Conservation (phyloP, 2,888 invertebrate species). For the Eledone cirrhosa region DNA sequence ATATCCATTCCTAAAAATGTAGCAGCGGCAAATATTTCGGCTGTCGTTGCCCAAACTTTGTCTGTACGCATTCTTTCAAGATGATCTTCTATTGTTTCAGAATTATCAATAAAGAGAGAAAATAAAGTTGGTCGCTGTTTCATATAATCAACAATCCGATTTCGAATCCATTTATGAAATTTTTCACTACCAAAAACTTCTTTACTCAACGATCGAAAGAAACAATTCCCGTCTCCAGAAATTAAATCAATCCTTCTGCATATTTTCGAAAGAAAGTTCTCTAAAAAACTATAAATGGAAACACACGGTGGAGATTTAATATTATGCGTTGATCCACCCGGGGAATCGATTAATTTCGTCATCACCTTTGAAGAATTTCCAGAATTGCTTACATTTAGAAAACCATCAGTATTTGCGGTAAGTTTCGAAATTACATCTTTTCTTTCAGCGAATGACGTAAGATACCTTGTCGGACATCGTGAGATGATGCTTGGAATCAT, state of each 20-base stretch:
- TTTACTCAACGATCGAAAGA: slow-evolving; percentile 14
- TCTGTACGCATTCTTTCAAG: slow-evolving; percentile 1
- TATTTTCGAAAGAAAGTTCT: background rate
- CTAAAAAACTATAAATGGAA: background rate
- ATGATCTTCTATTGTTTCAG: background rate
- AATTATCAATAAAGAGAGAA: background rate
- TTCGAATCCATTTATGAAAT: background rate
- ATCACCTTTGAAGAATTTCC: no score
- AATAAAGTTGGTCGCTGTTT: background rate
- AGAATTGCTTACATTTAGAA: no score
- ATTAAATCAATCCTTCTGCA: slow-evolving; percentile 11
- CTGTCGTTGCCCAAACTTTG: slow-evolving; percentile 19
- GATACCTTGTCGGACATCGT: no score
- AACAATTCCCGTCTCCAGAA: slow-evolving; percentile 22
- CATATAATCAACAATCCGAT: slow-evolving; percentile 11
- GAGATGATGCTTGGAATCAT: no score
- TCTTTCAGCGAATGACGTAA: no score
- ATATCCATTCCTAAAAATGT: background rate
- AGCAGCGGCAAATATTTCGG: slow-evolving; percentile 15
- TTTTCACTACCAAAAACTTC: slow-evolving; percentile 5
- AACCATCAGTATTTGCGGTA: no score
- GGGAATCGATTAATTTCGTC: no score
- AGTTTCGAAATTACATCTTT: no score
- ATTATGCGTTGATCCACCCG: no score
- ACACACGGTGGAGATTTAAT: background rate